Conservation (phyloP, 2,113 vertebrate species). For the Lepus americanus region DNA sequence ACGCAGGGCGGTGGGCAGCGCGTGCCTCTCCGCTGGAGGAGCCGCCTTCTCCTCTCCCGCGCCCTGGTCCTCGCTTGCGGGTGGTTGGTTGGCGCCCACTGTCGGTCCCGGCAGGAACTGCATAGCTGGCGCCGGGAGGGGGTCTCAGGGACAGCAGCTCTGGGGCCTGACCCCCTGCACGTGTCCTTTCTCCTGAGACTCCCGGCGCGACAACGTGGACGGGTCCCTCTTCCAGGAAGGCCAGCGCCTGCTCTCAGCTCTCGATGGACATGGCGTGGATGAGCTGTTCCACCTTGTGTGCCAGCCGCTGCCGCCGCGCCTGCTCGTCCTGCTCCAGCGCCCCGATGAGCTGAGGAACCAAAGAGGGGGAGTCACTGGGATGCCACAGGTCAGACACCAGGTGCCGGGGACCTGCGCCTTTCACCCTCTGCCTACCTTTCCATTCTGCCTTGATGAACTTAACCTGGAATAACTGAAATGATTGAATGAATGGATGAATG, state of each 20-base stretch:
- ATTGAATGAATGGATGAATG: background rate
- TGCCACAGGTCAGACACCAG: background rate
- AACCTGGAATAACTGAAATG: background rate
- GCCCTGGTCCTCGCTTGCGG: background rate
- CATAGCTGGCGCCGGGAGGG: background rate
- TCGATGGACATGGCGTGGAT: slow-evolving; percentile 97
- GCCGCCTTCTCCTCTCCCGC: slow-evolving; percentile 56
- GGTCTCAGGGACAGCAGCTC: slow-evolving; percentile 62
- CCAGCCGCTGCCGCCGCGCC: slow-evolving; percentile 94
- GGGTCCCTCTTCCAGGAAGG: slow-evolving; percentile 78
- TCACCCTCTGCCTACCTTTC: background rate
- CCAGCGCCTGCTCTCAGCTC: slow-evolving; percentile 92
- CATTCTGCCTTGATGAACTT: background rate
- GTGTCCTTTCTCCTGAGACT: slow-evolving; percentile 72
- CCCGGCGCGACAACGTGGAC: slow-evolving; percentile 66
- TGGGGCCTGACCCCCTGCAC: slow-evolving; percentile 70
- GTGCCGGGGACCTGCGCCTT: background rate
- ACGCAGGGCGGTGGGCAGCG: slow-evolving; percentile 78
- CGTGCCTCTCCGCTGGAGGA: slow-evolving; percentile 66
- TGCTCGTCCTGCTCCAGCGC: slow-evolving; percentile 97
- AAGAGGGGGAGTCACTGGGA: slow-evolving; percentile 1
- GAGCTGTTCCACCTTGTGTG: slow-evolving; percentile 98
- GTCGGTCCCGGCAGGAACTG: slow-evolving; percentile 36
- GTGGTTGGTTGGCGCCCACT: background rate
- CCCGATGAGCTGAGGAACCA: slow-evolving; percentile 91